Evolutionary conservation across 1,140 invertebrate genomes (phyloP), one percentile per base, ranked within the genome.

Genomic region (Onthophagus taurus): DNA sequence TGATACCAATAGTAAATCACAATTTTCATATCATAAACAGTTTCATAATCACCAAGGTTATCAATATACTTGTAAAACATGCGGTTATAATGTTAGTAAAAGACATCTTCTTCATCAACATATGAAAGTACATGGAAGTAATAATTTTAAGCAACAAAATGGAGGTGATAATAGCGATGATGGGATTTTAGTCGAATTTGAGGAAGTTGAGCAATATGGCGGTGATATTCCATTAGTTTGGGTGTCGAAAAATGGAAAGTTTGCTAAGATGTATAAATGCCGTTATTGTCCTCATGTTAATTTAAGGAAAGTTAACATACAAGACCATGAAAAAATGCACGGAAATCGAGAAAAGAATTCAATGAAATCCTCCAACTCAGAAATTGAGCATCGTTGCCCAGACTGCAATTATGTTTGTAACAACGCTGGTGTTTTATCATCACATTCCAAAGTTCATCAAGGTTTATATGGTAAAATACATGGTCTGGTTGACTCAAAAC

Each of bases 261-360:
- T 87, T 44, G 74, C 77, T 7, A 89, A 89, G 65, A 85, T 92
- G 77, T 82, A 84, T 52, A 87, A 88, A 57, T 92, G 87, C 58
- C 72, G 82, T 20, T 82, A 77, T 56, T 91, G 89, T 63, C 87
- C 89, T 0, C 86, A 88, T 60, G 80, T 87, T 1, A 88, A 88
- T 57, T 67, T 77, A 6, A 66, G 81, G 21, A 80, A 83, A 65
- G 78, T 80, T 21, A 87, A 87, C 59, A 82, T 91, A 20, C 74
- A 77, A n/a, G 83, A 87, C 48, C 88, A 92, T 63, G 85, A 91
- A 61, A 80, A 80, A 60, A 86, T 90, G 77, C 88, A 91, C 63
- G 71, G 71, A n/a, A 53, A 67, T 46, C 61, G 76, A 55, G 60
- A 72, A 46, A 61, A 72, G 46, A 61, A 65, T 52, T 53, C 71